Evolutionary conservation across 2,113 vertebrate species (phyloP), one percentile per base, ranked within the genome.

Genomic region (Aspidoscelis tigris): DNA sequence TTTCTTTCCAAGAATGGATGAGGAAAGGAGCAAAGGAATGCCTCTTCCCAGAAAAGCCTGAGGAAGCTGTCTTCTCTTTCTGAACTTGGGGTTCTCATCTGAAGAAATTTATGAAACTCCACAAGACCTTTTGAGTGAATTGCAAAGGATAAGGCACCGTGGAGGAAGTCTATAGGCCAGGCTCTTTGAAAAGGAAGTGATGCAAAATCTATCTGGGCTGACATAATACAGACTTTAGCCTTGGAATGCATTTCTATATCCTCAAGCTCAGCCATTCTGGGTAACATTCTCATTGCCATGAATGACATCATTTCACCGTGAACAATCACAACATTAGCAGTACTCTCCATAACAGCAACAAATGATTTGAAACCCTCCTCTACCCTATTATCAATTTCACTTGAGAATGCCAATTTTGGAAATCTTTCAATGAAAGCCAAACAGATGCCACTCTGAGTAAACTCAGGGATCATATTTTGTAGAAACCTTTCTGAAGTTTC

Each of bases 71-170:
- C 72, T 66, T 83, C 82, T 66, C 26, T 41, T 18, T 69, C 39
- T 2, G 4, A 43, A 3, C 7, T 3, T 1, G 47, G 64, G 5
- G 53, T 77, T 20, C 7, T 76, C 33, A 11, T 26, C 11, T 55
- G 65, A 69, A 83, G n/a, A 41, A 76, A 83, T 10, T 24, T 21
- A 4, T 76, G n/a, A 24, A 83, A 83, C 2, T 70, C 73, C 7
- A 6, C 12, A 1, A 76, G 33, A 1, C 76, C 22, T 0, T 53
- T n/a, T 6, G 65, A 76, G 4, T 76, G 82, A 11, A 53, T 26
- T 24, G 65, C 21, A 53, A 83, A 69, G 33, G 82, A 83, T 20
- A 83, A 1, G 41, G 82, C 73, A 41, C 82, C 74, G 7, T 83
- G 82, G 7, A 83, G 14, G 21, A 55, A 68, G 7, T 53, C 1